Conservation (phyloP, 2,888 invertebrate species). For the Ennomos erosarius region DNA sequence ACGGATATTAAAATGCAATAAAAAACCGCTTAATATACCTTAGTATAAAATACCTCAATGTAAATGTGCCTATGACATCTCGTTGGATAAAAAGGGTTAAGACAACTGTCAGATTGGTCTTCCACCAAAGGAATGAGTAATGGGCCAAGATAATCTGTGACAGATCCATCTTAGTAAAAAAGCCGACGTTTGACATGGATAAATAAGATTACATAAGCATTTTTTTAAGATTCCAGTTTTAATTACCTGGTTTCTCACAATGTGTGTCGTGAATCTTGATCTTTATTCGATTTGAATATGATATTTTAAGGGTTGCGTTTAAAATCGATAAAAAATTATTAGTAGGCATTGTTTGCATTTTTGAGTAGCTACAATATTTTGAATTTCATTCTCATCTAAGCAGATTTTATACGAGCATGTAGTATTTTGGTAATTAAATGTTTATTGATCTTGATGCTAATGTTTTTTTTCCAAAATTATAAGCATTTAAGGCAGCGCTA, state of each 20-base stretch:
- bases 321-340: constrained; percentile 2
- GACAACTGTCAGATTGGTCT: constrained; percentile 81
- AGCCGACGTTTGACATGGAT: constrained; percentile 80
- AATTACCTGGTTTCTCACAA: constrained; percentile 84
- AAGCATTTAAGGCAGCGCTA: too few species aligned
- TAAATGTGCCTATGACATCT: constrained; percentile 79
- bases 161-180: constrained; percentile 83
- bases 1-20: constrained; percentile 66
- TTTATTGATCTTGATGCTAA: too few species aligned
- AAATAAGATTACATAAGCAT: constrained; percentile 80
- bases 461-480: too few species aligned
- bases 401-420: too few species aligned
- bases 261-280: constrained; percentile 56
- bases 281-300: constrained; percentile 44
- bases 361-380: too few species aligned
- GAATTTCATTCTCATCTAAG: too few species aligned
- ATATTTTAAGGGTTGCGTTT: constrained; percentile 35
- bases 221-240: constrained; percentile 71
- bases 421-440: too few species aligned
- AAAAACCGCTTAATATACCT: constrained; percentile 63
- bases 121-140: constrained; percentile 80
- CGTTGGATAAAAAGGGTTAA: constrained; percentile 85
- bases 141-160: constrained; percentile 80
- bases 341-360: not conserved
- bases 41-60: constrained; percentile 64